Percentiles rank a stretch among this genome's conserved stretches.
Conservation (phyloP, 2,113 vertebrate genomes). For the Fukomys damarensis region DNA sequence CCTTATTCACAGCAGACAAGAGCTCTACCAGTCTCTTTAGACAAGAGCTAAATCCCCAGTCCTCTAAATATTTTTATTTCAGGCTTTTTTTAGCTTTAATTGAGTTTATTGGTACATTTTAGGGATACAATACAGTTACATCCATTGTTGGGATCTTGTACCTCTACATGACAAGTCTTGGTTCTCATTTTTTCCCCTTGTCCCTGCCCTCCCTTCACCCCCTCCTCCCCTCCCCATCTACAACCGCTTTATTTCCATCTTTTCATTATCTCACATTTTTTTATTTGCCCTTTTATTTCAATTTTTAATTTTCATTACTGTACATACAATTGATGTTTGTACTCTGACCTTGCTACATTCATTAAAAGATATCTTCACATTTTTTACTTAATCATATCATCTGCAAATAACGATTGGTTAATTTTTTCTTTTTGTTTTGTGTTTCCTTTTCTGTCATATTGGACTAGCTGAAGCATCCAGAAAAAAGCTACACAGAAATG, state of each 20-base stretch:
- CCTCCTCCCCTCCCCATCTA: too few species aligned
- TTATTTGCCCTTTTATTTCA: too few species aligned
- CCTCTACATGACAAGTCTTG: too few species aligned
- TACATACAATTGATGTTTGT: background rate
- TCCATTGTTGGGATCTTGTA: too few species aligned
- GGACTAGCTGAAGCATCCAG: background rate
- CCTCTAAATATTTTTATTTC: background rate
- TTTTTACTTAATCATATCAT: background rate
- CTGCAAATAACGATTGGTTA: background rate
- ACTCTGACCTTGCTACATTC: background rate
- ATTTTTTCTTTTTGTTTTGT: background rate
- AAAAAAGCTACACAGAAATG: background rate
- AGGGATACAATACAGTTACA: too few species aligned
- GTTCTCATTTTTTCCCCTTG: too few species aligned
- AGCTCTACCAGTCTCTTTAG: background rate
- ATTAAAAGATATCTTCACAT: background rate
- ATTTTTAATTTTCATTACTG: constrained; percentile 24
- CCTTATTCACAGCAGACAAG: background rate
- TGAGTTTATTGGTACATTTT: too few species aligned
- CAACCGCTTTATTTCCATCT: too few species aligned
- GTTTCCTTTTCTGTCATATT: background rate
- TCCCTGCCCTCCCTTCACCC: too few species aligned
- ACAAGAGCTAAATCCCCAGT: background rate
- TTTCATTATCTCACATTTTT: too few species aligned
- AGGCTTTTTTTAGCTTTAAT: too few species aligned